These are phyloP conservation scores for Drosophila grimshawi DNA, from an alignment of 1,140 invertebrate species.

Conservation along the genomic window DNA sequence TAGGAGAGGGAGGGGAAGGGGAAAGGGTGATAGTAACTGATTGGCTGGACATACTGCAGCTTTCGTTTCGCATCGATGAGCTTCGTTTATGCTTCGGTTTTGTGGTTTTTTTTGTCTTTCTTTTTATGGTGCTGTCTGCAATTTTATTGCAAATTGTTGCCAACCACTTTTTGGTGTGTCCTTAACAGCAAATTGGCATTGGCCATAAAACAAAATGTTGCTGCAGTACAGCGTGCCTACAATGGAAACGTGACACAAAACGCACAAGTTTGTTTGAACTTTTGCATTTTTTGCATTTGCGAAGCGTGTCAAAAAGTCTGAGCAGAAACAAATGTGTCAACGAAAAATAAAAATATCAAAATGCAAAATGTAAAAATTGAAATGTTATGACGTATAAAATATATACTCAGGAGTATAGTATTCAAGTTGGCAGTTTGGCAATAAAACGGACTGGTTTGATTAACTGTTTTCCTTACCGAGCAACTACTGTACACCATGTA, in stretches of 20 bases:
- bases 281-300: too few species aligned
- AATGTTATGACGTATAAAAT: too few species aligned
- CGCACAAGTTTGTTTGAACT: too few species aligned
- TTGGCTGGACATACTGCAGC: conserved; percentile 63
- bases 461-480: too few species aligned
- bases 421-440: too few species aligned
- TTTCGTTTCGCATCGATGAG: conserved; percentile 15
- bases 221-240: conserved; percentile 55
- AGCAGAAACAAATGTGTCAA: too few species aligned
- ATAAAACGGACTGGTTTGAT: too few species aligned
- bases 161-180: conserved; percentile 57
- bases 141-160: conserved; percentile 81
- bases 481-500: too few species aligned
- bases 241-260: neutral
- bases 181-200: conserved; percentile 43
- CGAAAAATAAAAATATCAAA: too few species aligned
- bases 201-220: conserved; percentile 48
- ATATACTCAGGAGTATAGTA: too few species aligned
- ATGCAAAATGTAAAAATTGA: too few species aligned
- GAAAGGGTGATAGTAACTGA: conserved; percentile 46
- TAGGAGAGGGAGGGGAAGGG: conserved; percentile 1
- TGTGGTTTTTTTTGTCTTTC: conserved; percentile 35
- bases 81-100: conserved; percentile 11
- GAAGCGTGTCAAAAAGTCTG: too few species aligned
- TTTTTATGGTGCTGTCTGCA: conserved; percentile 39